Evolutionary conservation across 1,140 invertebrate genomes (phyloP), one percentile per base, ranked within the genome.

Genomic region (Teleogryllus occipitalis): DNA sequence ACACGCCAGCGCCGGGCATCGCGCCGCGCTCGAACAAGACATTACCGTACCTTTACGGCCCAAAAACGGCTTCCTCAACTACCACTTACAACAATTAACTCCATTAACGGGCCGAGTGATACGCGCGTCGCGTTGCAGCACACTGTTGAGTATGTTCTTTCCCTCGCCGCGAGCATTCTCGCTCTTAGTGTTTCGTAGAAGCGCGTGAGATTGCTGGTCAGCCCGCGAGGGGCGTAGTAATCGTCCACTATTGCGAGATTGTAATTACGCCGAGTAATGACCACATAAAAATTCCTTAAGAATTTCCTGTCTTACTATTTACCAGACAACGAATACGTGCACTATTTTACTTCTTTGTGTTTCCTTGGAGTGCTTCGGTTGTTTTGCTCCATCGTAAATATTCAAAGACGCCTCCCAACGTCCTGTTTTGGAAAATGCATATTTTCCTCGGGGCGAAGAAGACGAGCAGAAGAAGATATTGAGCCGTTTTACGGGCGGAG

Each of bases 381-480:
- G 54, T 65, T 65, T 65, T 65, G 54, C 54, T 10, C 10, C 10
- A 18, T 65, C 54, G 54, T 65, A 65, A 65, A 65, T 65, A 18
- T 65, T 65, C 54, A 65, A 65, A 65, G 54, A 65, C 54, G 18
- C 54, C 54, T 18, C 54, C 54, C 54, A 7, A 14, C 54, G 10
- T 65, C 54, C 54, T 65, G 10, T 65, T 65, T 65, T 65, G 54
- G 54, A 65, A 65, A 65, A 65, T 65, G 54, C 18, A 65, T 18
- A 65, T 65, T 65, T 65, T 65, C 54, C 54, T 65, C 54, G 54
- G 18, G 54, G 54, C 54, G 54, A 7, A 18, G 54, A 18, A 65
- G 54, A 65, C 54, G 54, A 65, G 54, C 54, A 65, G 54, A 65
- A 65, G 54, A 65, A 65, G 54, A 65, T 65, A 65, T 65, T 65